Evolutionary conservation across 2,888 invertebrate genomes (phyloP).

Genomic region (Anthoptus insignis): DNA sequence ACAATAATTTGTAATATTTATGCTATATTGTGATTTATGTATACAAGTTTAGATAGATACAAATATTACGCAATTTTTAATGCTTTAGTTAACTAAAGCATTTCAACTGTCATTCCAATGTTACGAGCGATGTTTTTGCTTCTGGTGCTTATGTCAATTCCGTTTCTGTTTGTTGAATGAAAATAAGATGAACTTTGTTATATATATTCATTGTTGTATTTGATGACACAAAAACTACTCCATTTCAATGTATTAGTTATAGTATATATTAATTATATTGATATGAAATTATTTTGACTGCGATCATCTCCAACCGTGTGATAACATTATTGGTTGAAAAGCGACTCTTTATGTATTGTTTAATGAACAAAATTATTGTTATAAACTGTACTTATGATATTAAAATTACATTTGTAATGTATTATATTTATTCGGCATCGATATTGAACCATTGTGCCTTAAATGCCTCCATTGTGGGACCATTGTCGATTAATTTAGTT

Average conservation of each 20-base stretch:
- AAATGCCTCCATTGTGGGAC: conserved; percentile 70
- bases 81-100: conserved; percentile 6
- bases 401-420: conserved; percentile 55
- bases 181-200: background rate
- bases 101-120: conserved; percentile 15
- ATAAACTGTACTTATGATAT: conserved; percentile 68
- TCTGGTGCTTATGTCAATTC: conserved; percentile 15
- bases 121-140: background rate
- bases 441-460: conserved; percentile 70
- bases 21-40: conserved; percentile 21
- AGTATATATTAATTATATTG: too few relatives aligned
- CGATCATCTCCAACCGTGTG: conserved; percentile 62
- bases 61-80: conserved; percentile 5
- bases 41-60: conserved; percentile 7
- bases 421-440: conserved; percentile 41
- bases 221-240: background rate
- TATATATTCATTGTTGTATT: background rate
- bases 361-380: conserved; percentile 36
- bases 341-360: conserved; percentile 49
- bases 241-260: conserved; percentile 5
- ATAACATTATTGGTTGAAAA: conserved; percentile 59
- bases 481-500: conserved; percentile 65
- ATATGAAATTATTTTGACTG: too few relatives aligned
- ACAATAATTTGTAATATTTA: conserved; percentile 26
- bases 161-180: background rate